Evolutionary conservation across 2,797 vertebrate genomes (phyloP).

Genomic region (Ceyx erithaca): DNA sequence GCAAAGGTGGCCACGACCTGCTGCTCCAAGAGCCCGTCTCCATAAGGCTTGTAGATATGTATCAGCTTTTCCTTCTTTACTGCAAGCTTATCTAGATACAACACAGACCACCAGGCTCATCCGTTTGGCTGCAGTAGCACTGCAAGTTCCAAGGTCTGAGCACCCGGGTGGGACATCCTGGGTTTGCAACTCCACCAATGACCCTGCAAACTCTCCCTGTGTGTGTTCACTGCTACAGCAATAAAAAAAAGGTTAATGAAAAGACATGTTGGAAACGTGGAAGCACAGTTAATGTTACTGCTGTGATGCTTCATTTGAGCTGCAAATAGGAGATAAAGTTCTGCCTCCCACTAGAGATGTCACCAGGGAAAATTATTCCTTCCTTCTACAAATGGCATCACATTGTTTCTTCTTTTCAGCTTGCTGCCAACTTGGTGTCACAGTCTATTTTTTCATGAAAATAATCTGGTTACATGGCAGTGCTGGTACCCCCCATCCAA

Average conservation of each 20-base stretch:
- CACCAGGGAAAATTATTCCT: slow-evolving; percentile 32
- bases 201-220: not conserved
- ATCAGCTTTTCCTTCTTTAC: not conserved
- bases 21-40: not conserved
- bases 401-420: not conserved
- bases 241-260: not conserved
- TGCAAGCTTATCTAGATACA: not conserved
- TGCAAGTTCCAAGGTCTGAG: not conserved
- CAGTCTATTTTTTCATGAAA: not conserved
- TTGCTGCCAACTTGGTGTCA: slow-evolving; percentile 8
- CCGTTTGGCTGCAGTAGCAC: rapidly evolving
- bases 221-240: not conserved
- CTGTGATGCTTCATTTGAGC: slow-evolving; percentile 29
- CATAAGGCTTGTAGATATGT: not conserved
- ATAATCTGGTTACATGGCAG: not conserved
- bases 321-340: slow-evolving; percentile 41
- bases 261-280: not conserved
- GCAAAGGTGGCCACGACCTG: not conserved
- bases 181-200: not conserved
- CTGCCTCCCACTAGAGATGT: slow-evolving; percentile 22
- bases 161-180: not conserved
- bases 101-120: not conserved
- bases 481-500: not conserved
- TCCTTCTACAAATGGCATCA: slow-evolving; percentile 11
- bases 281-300: not conserved